Evolutionary conservation across 2,888 invertebrate genomes (phyloP), one percentile per base, ranked within the genome.

Genomic region (Epinotia demarniana): DNA sequence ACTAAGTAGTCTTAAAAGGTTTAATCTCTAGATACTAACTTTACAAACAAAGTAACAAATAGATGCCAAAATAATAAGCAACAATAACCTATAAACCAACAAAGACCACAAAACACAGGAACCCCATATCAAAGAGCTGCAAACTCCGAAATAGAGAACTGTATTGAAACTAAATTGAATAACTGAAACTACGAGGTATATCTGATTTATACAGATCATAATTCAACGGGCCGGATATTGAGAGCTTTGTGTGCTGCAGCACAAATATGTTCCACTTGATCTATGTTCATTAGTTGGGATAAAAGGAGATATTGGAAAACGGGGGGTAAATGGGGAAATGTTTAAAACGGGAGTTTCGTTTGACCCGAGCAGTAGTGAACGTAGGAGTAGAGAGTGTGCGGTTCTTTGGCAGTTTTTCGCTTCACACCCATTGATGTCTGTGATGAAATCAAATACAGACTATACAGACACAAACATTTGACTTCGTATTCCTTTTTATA

Each of bases 141-240:
- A 39, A 39, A 18, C 5, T 57, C 18, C 62, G n/a, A 23, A 33
- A 39, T 18, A 18, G 39, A 11, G 39, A n/a, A 62, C 33, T 18
- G n/a, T 18, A 62, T 5, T 13, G 57, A 46, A 66, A 58, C 58
- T 58, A 39, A 46, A 61, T 61, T 2, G 55, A 63, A 63, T 43
- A 58, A 64, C 66, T 53, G 58, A 60, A 66, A 64, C 49, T 18
- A 19, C 49, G 43, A 43, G 69, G 23, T 60, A 46, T 46, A 33
- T 27, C 19, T 72, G 72, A 72, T 72, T 66, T 72, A 72, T 66
- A 66, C 49, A 49, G 58, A 66, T 60, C 72, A 60, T 72, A 72
- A 72, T 55, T 72, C 66, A 66, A 49, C 27, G n/a, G 5, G 11
- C 23, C 55, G 58, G 58, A 58, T 72, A 72, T 66, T 23, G 64